Base-by-base conservation (phyloP, 2,113 vertebrate species). In the Neolamprologus devosi region DNA sequence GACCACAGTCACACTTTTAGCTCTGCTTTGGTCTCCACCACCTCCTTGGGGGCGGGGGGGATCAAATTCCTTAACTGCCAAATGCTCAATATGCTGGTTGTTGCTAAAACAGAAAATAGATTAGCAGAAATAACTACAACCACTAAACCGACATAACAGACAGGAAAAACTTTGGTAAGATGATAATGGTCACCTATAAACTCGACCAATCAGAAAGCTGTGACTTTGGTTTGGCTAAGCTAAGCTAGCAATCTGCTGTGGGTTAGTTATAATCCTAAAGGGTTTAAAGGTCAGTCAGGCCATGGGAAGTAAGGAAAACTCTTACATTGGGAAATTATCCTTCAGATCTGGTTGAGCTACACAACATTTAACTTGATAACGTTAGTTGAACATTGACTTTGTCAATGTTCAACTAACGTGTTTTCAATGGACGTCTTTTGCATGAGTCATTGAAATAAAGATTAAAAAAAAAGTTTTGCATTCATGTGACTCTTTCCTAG, bases 261-360 rank as follows among this genome's bases (percentile, higher is more conserved):
- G 73, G 65, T 80, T 82, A 14, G 55, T 84, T 80, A 9, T 49
- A 60, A 63, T 86, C 82, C 78, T 78, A 8, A 78, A 4, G 17
- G 57, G 80, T 86, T 19, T 73, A 90, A 65, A 89, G 85, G 82
- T 91, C 42, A 83, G 23, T 17, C 42, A 63, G 80, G 21, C 33
- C 88, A 58, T 92, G 84, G 78, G 91, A 94, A 90, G 60, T 33
- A 75, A 75, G 9, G 26, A 45, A 75, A 75, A 35, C n/a, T 23
- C 8, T 2, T 28, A 28, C 14, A 26, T 7, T 49, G 70, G 23
- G 23, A 75, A 75, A 47, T 47, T 26, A 75, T 28, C 40, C 23
- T 47, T 47, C 14, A 75, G 70, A 47, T 75, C 40, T 28, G 23
- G 6, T 28, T 47, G 23, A 28, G 23, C 40, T 47, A 47, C 68